Base-by-base conservation (phyloP, 2,888 invertebrate species). In the Petrolisthes cinctipes region DNA sequence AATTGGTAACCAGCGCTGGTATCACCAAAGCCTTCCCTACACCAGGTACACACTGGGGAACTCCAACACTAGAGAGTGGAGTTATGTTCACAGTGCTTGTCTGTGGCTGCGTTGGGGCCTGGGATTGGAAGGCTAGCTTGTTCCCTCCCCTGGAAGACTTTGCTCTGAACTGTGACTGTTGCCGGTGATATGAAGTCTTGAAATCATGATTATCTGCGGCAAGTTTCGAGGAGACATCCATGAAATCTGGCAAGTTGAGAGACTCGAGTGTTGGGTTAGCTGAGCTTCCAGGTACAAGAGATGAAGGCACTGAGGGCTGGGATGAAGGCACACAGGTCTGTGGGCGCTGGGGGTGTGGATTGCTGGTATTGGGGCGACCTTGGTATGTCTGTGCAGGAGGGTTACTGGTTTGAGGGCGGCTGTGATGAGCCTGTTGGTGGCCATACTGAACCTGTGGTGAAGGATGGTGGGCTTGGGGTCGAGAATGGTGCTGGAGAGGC, bases 291-390 rank as follows among this genome's bases (percentile, higher is more conserved):
- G 75, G 87, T 80, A 83, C 83, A 68, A 66, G 78, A 37, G 87
- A 81, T 73, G 83, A 88, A 83, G 87, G 84, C 87, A 88, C 87
- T 84, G 84, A 71, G 78, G 56, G 61, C 57, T 88, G 87, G 81
- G 84, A 81, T 54, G 81, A 88, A 88, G 87, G 87, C 87, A 88
- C 87, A 68, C 68, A 78, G 76, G 86, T 76, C 11, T 71, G 71
- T 66, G 71, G 53, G 37, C 14, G 23, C 14, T 37, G 37, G 37
- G 54, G 73, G 54, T 66, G 75, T 54, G 83, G 51, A 37, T 37
- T 37, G 37, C 37, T 37, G 37, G 37, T 37, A 37, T 37, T 37
- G 37, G 37, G 20, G 14, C 71, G 71, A 71, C 71, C 20, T 1
- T 71, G 71, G 71, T 71, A 20, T 11, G n/a, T 71, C 6, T 14